Evolutionary conservation across 2,797 vertebrate species (phyloP).

Genomic region (Monodelphis domestica): DNA sequence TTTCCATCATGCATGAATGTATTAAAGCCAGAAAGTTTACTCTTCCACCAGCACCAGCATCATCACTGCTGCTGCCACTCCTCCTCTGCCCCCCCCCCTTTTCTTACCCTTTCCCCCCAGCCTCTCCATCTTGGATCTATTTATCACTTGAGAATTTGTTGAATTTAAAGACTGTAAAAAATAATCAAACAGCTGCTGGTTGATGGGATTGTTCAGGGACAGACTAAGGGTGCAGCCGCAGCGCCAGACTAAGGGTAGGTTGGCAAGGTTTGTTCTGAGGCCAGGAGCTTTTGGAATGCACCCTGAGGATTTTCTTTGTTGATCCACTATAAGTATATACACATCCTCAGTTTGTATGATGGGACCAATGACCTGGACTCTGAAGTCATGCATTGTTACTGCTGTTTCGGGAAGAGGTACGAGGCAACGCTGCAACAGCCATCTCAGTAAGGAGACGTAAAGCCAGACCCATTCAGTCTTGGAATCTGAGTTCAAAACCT

Average conservation of each 20-base stretch:
- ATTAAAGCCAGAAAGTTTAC: background rate
- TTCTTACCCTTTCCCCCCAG: background rate
- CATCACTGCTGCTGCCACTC: no score
- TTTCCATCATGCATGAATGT: background rate
- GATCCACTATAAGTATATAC: background rate
- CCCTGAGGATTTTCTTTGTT: background rate
- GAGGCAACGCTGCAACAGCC: background rate
- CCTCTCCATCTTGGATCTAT: background rate
- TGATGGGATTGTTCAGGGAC: no score
- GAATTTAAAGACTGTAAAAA: slow-evolving; percentile 43
- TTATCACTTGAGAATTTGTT: slow-evolving; percentile 19
- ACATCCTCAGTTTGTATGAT: background rate
- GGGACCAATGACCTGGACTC: background rate
- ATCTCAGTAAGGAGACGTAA: background rate
- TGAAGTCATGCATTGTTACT: background rate
- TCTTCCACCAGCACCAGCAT: background rate
- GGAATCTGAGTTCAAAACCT: background rate
- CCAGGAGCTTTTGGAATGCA: background rate
- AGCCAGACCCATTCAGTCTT: background rate
- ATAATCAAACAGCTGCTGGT: background rate
- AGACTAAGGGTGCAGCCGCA: background rate
- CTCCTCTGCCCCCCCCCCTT: no score
- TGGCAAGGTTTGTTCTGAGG: background rate
- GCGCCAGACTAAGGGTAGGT: background rate
- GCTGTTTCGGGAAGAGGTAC: background rate